Conservation (phyloP, 2,888 invertebrate species). For the Willowsia nigromaculata region DNA sequence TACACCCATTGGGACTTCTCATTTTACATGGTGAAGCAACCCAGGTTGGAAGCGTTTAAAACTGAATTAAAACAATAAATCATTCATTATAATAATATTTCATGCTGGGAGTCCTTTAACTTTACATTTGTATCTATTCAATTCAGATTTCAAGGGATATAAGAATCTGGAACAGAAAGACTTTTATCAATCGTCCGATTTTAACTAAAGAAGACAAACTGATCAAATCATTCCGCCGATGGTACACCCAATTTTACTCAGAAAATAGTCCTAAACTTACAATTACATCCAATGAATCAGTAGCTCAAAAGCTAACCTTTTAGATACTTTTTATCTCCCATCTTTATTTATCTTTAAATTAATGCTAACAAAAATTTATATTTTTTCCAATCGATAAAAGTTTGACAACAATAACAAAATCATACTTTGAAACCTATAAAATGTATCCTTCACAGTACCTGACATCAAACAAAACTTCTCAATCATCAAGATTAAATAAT, state of each 20-base stretch:
- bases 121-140: too few species aligned
- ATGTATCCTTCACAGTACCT: slow-evolving; percentile 38
- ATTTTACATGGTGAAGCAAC: slow-evolving; percentile 86
- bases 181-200: slow-evolving; percentile 86
- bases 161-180: slow-evolving; percentile 92
- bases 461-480: slow-evolving; percentile 29
- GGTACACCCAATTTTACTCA: slow-evolving; percentile 93
- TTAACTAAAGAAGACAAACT: slow-evolving; percentile 88
- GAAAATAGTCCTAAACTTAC: slow-evolving; percentile 83
- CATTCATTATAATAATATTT: background rate
- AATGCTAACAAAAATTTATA: slow-evolving; percentile 11
- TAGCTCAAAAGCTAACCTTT: slow-evolving; percentile 66
- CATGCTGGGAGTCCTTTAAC: too few species aligned
- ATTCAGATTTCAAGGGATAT: slow-evolving; percentile 93
- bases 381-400: slow-evolving; percentile 45
- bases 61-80: background rate
- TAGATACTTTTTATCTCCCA: slow-evolving; percentile 11
- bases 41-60: slow-evolving; percentile 86
- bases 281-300: background rate
- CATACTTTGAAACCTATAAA: background rate
- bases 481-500: background rate
- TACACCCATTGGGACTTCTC: slow-evolving; percentile 85
- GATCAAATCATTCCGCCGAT: slow-evolving; percentile 87
- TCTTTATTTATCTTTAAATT: slow-evolving; percentile 44
- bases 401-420: slow-evolving; percentile 28